These are phyloP conservation scores for Apis dorsata DNA, from an alignment of 1,140 invertebrate species.

Conservation along the genomic window DNA sequence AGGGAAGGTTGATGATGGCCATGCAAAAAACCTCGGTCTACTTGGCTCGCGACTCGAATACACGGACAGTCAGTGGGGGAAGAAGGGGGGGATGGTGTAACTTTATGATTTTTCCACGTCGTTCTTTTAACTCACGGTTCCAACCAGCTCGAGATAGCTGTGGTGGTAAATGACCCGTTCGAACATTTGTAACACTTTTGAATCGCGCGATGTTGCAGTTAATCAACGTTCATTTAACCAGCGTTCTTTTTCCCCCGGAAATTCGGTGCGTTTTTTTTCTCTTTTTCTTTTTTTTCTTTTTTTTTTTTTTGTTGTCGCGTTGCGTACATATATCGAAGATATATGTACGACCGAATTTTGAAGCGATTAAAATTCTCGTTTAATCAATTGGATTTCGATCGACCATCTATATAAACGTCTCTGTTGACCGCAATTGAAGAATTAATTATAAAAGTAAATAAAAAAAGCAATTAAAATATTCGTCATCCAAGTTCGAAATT, in stretches of 20 bases:
- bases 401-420: background rate
- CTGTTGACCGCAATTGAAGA: too few species aligned
- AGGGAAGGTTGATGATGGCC: too few species aligned
- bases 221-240: background rate
- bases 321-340: too few species aligned
- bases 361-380: background rate
- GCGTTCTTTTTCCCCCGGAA: background rate
- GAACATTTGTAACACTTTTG: background rate
- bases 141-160: background rate
- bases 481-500: too few species aligned
- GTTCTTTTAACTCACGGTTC: background rate
- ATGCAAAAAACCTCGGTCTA: background rate
- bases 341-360: background rate
- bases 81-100: background rate
- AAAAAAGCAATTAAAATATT: too few species aligned
- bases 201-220: background rate
- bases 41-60: background rate
- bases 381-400: background rate
- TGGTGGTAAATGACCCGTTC: background rate
- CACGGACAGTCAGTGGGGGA: background rate
- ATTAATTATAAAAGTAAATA: too few species aligned
- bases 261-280: background rate
- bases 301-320: background rate
- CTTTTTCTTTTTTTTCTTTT: background rate
- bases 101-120: constrained; percentile 9